These are phyloP conservation scores for Drosophila ambigua DNA, from an alignment of 1,140 invertebrate species.

Conservation along the genomic window DNA sequence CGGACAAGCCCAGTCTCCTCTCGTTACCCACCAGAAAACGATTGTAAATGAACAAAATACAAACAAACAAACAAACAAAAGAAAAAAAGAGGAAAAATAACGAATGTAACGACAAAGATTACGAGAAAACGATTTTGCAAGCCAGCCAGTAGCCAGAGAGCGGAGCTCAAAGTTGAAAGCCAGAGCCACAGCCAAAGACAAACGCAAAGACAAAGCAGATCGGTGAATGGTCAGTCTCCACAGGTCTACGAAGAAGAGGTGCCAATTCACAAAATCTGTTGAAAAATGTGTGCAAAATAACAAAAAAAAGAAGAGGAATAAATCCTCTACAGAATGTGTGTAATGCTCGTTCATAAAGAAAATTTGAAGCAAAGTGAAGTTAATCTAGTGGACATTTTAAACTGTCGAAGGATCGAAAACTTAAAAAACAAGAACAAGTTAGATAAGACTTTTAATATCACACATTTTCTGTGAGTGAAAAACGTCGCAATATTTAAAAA, in stretches of 20 bases:
- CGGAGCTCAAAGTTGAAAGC: slow-evolving; percentile 36
- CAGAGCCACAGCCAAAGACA: not conserved
- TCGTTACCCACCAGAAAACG: slow-evolving; percentile 33
- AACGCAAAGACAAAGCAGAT: slow-evolving; percentile 9
- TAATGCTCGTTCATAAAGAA: too few relatives aligned
- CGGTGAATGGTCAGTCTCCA: slow-evolving; percentile 19
- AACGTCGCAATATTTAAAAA: not conserved
- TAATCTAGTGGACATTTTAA: too few relatives aligned
- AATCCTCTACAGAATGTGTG: too few relatives aligned
- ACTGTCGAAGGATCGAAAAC: too few relatives aligned
- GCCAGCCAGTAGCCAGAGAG: slow-evolving; percentile 53
- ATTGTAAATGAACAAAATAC: slow-evolving; percentile 56
- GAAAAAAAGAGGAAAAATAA: slow-evolving; percentile 22
- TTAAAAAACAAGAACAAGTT: too few relatives aligned
- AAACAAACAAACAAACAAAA: slow-evolving; percentile 8
- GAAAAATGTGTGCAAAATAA: slow-evolving; percentile 6
- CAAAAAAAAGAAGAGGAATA: not conserved
- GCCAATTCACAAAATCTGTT: slow-evolving; percentile 9
- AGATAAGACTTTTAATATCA: too few relatives aligned
- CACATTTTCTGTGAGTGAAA: not conserved
- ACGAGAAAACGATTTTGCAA: slow-evolving; percentile 46
- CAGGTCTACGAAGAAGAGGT: slow-evolving; percentile 4
- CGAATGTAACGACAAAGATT: slow-evolving; percentile 61
- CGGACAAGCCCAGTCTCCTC: slow-evolving; percentile 42
- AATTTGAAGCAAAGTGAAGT: too few relatives aligned